phyloP scores from a whole-genome alignment of 1,140 invertebrate species.

The Habropoda laboriosa region DNA sequence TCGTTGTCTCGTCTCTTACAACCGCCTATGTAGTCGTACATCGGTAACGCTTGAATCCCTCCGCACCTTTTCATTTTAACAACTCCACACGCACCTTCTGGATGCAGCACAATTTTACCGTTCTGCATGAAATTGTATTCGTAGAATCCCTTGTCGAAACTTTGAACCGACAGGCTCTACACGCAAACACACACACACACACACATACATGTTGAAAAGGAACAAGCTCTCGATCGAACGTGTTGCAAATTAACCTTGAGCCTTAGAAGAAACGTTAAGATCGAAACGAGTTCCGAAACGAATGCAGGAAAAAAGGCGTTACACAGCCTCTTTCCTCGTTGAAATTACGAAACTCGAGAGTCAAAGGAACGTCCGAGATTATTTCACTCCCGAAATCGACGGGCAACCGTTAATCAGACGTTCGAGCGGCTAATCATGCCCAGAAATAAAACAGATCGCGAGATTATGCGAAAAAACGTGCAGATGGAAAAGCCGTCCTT shows the following conservation, averaged over 20 bases:
- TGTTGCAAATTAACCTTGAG: slow-evolving; percentile 43
- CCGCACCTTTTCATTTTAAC: background rate
- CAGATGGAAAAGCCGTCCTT: background rate
- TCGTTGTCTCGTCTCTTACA: background rate
- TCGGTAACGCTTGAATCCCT: background rate
- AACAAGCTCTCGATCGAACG: slow-evolving; percentile 22
- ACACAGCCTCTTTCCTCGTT: no score
- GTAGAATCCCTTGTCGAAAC: no score
- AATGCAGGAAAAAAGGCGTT: no score
- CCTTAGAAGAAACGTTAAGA: slow-evolving; percentile 26
- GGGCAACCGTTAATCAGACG: no score
- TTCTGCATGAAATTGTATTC: background rate
- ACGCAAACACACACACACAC: no score
- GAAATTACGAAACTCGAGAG: no score
- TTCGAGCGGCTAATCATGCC: background rate
- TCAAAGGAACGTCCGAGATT: no score
- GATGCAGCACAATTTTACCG: background rate
- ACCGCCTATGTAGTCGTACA: background rate
- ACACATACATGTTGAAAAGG: no score
- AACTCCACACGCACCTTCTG: background rate
- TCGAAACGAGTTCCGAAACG: no score
- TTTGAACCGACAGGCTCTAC: no score
- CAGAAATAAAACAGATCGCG: background rate
- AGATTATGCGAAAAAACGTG: background rate
- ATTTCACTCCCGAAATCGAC: no score